Base-by-base conservation (phyloP, 1,140 invertebrate species). In the Cotesia glomerata region DNA sequence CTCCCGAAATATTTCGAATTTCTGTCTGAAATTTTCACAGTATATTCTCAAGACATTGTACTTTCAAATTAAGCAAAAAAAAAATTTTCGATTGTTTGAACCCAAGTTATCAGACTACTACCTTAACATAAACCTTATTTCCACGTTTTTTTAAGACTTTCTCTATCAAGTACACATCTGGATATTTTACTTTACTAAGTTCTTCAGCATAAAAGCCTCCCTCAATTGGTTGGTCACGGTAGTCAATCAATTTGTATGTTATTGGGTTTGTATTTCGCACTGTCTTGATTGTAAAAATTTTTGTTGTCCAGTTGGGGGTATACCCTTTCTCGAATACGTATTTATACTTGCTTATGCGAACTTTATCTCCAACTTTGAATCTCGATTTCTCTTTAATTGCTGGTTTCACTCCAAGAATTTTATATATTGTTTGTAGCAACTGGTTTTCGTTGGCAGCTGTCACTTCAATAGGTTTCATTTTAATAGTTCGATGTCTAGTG, bases 61-160 rank as follows among this genome's bases (percentile, higher is more conserved):
- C n/a, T n/a, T n/a, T n/a, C n/a, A n/a, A n/a, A n/a, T n/a, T n/a
- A n/a, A n/a, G n/a, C n/a, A n/a, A n/a, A n/a, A n/a, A n/a, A n/a
- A n/a, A n/a, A n/a, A n/a, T n/a, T n/a, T n/a, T n/a, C n/a, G n/a
- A n/a, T n/a, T n/a, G n/a, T n/a, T n/a, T n/a, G n/a, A n/a, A n/a
- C n/a, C n/a, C n/a, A n/a, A n/a, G n/a, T n/a, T n/a, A n/a, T n/a
- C n/a, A n/a, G n/a, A n/a, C n/a, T n/a, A n/a, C n/a, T n/a, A n/a
- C n/a, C n/a, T n/a, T 61, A 5, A 69, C 67, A 69, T 14, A 59
- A 14, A 69, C 18, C n/a, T 69, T 45, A 59, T 69, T 45, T 9
- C 35, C 35, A 14, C 14, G 7, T 45, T 34, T 67, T 7, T 34
- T 52, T 7, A 54, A 4, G 2, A 67, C n/a, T 54, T 67, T 67